These are phyloP conservation scores for Caenorhabditis japonica DNA, from an alignment of 2,888 invertebrate genomes.

Conservation along the genomic window DNA sequence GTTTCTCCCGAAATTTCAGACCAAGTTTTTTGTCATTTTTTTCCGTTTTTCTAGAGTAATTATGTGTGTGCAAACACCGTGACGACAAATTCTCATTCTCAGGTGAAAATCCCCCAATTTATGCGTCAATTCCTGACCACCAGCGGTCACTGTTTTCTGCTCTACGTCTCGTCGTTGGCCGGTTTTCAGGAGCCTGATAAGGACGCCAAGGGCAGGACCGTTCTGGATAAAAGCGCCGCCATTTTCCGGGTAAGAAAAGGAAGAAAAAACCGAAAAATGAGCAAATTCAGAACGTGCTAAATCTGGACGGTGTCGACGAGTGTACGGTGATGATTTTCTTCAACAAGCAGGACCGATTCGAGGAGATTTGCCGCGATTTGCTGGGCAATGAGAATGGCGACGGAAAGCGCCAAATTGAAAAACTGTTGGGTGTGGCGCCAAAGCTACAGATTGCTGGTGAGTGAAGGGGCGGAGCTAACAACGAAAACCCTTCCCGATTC, in stretches of 20 bases:
- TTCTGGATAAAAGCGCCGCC: slow-evolving; percentile 68
- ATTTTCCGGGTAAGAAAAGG: slow-evolving; percentile 30
- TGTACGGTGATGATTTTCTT: slow-evolving; percentile 74
- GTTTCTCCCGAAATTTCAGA: too few relatives aligned
- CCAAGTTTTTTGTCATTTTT: too few relatives aligned
- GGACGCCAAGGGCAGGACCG: slow-evolving; percentile 62
- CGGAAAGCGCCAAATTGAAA: slow-evolving; percentile 35
- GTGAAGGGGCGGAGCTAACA: background rate
- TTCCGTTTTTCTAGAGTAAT: too few relatives aligned
- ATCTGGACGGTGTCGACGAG: slow-evolving; percentile 59
- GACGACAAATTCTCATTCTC: too few relatives aligned
- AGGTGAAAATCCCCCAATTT: slow-evolving; percentile 67
- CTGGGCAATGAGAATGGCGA: slow-evolving; percentile 49
- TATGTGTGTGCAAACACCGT: too few relatives aligned
- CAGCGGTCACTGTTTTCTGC: slow-evolving; percentile 65
- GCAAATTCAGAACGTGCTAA: slow-evolving; percentile 59
- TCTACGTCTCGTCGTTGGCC: slow-evolving; percentile 72
- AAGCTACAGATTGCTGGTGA: slow-evolving; percentile 44
- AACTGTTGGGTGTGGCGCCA: slow-evolving; percentile 38
- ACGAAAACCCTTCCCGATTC: too few relatives aligned
- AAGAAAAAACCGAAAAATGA: background rate
- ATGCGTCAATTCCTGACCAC: slow-evolving; percentile 62
- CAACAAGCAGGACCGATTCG: slow-evolving; percentile 74
- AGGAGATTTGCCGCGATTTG: slow-evolving; percentile 60
- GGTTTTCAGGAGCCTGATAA: slow-evolving; percentile 70